phyloP scores from a whole-genome alignment of 2,888 invertebrate genomes.

The Zelleria hepariella region DNA sequence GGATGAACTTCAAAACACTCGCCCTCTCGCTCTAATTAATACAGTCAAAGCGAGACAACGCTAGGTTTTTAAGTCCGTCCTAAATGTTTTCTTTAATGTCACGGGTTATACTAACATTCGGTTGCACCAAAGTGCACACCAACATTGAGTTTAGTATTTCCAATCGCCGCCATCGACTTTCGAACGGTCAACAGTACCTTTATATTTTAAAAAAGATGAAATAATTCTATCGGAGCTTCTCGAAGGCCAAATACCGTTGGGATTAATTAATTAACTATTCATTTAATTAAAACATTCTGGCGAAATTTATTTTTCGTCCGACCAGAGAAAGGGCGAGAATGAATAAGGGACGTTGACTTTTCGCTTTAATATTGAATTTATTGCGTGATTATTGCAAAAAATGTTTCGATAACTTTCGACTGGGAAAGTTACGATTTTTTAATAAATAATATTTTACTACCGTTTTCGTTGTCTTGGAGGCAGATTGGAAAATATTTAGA shows the following conservation, averaged over 20 bases:
- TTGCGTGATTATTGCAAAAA: background rate
- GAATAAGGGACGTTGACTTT: background rate
- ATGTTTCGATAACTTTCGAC: background rate
- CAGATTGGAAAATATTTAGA: too few relatives aligned
- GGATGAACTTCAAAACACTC: too few relatives aligned
- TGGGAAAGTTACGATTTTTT: background rate
- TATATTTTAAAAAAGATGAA: constrained; percentile 47
- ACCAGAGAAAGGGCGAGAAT: background rate
- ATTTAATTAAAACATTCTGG: constrained; percentile 49
- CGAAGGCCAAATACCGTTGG: constrained; percentile 29
- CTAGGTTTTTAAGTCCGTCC: too few relatives aligned
- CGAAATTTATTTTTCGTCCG: constrained; percentile 8
- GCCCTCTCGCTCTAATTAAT: too few relatives aligned
- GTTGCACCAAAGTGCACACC: too few relatives aligned
- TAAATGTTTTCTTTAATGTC: too few relatives aligned
- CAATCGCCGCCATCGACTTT: too few relatives aligned
- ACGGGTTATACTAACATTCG: too few relatives aligned
- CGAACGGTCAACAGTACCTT: background rate
- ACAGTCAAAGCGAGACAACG: too few relatives aligned
- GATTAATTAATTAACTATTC: constrained; percentile 63
- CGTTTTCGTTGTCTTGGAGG: too few relatives aligned
- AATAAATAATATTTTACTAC: too few relatives aligned
- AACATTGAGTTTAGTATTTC: too few relatives aligned
- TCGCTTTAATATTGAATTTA: background rate
- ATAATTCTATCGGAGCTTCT: constrained; percentile 54